A percentile compares a stretch with the other conserved stretches of the same genome.
Conservation (phyloP, 2,797 vertebrate species). For the Enteromius unitaeniatus region DNA sequence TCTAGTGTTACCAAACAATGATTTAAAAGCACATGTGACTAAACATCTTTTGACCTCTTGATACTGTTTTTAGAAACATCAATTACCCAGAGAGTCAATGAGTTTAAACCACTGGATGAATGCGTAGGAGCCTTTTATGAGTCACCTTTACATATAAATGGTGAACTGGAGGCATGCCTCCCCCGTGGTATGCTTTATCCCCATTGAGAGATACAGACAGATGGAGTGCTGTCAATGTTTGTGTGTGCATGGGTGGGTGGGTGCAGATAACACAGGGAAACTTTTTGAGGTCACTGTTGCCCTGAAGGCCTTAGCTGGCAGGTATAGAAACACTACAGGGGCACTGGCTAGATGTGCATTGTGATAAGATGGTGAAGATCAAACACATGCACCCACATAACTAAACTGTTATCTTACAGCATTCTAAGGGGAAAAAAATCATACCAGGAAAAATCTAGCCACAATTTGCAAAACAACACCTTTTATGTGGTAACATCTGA, state of each 20-base stretch:
- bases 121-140: background rate
- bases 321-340: conserved; percentile 2
- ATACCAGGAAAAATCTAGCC: background rate
- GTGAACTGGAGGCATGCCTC: conserved; percentile 16
- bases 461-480: background rate
- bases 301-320: conserved; percentile 33
- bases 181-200: conserved; percentile 21
- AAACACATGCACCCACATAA: background rate
- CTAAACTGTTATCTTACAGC: background rate
- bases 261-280: conserved; percentile 28
- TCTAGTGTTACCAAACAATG: background rate
- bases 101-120: conserved; percentile 27
- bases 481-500: background rate
- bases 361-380: background rate
- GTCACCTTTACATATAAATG: conserved; percentile 13
- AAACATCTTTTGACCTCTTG: background rate
- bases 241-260: conserved; percentile 29
- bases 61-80: background rate
- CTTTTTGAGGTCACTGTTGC: conserved; percentile 48
- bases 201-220: conserved; percentile 58
- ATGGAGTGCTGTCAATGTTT: conserved; percentile 53
- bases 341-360: conserved; percentile 1
- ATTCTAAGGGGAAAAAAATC: background rate
- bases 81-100: conserved; percentile 14
- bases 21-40: background rate